Conservation (phyloP, 2,888 invertebrate species). For the Fragum sueziense region DNA sequence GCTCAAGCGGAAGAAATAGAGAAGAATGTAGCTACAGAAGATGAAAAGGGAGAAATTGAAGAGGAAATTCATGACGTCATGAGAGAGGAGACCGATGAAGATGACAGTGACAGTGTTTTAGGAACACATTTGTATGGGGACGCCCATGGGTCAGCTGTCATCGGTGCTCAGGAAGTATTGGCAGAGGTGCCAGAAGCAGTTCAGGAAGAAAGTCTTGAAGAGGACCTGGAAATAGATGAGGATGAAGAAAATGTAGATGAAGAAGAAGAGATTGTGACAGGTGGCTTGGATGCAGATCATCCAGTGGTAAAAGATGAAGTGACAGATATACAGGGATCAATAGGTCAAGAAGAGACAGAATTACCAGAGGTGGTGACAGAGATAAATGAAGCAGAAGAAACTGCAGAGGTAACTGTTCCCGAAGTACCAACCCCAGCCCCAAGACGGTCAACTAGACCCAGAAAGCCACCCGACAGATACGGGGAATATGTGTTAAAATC, state of each 20-base stretch:
- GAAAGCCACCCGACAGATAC: no score
- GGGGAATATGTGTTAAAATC: no score
- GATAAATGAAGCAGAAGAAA: not conserved
- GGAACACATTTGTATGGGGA: not conserved
- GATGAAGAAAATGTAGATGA: not conserved
- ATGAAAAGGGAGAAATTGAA: no score
- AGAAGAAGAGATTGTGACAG: no score
- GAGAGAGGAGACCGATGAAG: not conserved
- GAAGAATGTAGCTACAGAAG: not conserved
- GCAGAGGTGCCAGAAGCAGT: not conserved
- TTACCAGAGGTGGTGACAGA: no score
- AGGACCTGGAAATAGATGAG: not conserved
- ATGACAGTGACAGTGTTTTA: not conserved
- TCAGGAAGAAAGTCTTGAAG: not conserved
- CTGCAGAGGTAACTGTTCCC: not conserved
- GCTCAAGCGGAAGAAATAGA: no score
- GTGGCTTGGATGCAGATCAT: no score
- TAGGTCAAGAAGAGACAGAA: no score
- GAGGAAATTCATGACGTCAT: not conserved
- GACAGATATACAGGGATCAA: no score
- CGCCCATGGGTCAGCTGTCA: not conserved
- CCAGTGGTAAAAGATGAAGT: no score
- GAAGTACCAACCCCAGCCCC: not conserved
- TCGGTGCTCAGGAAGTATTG: not conserved
- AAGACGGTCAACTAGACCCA: constrained; percentile 15